phyloP scores from a whole-genome alignment of 2,888 invertebrate species.

The Eupithecia inturbata region DNA sequence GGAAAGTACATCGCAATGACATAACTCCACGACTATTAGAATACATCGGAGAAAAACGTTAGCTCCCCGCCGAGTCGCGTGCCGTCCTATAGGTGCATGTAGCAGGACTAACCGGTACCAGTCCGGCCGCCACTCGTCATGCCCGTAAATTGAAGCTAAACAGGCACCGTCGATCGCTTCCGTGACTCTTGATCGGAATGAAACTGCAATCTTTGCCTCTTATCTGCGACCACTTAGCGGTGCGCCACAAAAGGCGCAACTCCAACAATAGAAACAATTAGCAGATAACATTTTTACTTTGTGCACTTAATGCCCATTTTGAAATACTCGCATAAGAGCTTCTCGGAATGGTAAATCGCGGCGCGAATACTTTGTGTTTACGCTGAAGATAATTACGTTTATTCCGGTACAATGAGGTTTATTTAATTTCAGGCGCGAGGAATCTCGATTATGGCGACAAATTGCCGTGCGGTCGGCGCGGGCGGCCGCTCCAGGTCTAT shows the following conservation, averaged over 20 bases:
- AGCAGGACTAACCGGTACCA: conserved; percentile 65
- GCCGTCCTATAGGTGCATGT: conserved; percentile 56
- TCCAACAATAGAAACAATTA: conserved; percentile 46
- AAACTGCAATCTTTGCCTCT: conserved; percentile 52
- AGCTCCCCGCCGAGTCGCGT: conserved; percentile 78
- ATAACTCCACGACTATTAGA: conserved; percentile 75
- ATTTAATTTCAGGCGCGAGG: conserved; percentile 72
- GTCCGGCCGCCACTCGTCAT: conserved; percentile 62
- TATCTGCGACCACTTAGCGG: conserved; percentile 60
- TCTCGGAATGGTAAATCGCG: conserved; percentile 45
- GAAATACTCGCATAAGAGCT: conserved; percentile 47
- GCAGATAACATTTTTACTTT: conserved; percentile 39
- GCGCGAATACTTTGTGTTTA: conserved; percentile 53
- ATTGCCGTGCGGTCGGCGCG: conserved; percentile 65
- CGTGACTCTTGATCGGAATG: conserved; percentile 52
- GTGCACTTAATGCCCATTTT: conserved; percentile 44
- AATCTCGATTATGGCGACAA: conserved; percentile 77
- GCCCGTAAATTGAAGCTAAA: conserved; percentile 70
- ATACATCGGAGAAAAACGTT: conserved; percentile 73
- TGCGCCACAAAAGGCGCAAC: conserved; percentile 52
- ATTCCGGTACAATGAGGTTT: conserved; percentile 57
- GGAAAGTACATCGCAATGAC: conserved; percentile 58
- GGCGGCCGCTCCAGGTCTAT: conserved; percentile 54
- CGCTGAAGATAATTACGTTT: conserved; percentile 49
- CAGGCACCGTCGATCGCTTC: conserved; percentile 63